Conservation (phyloP, 2,113 vertebrate genomes). For the Phodopus roborovskii region DNA sequence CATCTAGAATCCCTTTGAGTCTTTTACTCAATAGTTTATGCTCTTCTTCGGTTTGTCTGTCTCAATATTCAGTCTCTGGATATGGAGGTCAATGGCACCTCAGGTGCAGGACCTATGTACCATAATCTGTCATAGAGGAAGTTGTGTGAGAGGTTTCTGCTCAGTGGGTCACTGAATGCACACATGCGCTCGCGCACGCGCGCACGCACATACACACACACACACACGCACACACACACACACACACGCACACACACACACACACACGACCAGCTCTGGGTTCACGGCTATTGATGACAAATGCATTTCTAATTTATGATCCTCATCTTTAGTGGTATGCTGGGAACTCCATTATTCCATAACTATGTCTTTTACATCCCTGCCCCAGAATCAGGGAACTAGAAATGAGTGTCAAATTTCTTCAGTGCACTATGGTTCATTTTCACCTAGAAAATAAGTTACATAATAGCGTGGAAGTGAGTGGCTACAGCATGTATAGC, state of each 20-base stretch:
- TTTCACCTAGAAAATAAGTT: conserved; percentile 11
- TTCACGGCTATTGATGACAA: neutral
- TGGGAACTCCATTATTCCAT: neutral
- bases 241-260: too few species aligned
- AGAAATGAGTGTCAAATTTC: conserved; percentile 6
- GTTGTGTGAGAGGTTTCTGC: neutral
- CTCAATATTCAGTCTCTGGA: neutral
- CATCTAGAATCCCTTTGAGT: neutral
- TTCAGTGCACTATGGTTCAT: neutral
- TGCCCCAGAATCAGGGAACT: neutral
- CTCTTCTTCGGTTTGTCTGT: neutral
- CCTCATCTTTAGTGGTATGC: neutral
- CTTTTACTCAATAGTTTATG: neutral
- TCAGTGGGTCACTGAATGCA: neutral
- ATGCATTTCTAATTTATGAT: neutral
- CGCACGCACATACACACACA: too few species aligned
- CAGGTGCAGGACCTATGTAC: neutral
- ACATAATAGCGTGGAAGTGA: neutral
- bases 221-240: too few species aligned
- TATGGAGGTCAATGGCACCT: neutral
- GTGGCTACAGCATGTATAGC: neutral
- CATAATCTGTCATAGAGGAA: neutral
- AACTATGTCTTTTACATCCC: neutral
- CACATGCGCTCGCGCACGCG: too few species aligned
- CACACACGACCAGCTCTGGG: neutral